Evolutionary conservation across 2,888 invertebrate species (phyloP), one percentile per base, ranked within the genome.

Genomic region (Rhopalosiphum nymphaeae): DNA sequence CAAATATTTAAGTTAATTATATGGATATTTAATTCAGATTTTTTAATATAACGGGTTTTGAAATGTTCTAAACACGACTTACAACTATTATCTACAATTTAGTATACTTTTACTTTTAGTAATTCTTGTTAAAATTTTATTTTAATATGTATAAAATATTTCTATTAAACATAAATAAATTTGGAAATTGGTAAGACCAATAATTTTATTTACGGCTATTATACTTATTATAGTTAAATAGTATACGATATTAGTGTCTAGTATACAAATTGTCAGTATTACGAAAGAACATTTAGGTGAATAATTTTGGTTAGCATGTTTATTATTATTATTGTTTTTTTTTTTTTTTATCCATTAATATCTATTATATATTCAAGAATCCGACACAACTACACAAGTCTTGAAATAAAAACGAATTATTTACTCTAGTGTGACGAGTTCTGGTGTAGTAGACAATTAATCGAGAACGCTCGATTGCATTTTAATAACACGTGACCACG

Each of bases 381-480:
- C 78, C 7, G 36, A 78, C 78, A 78, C n/a, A 78, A 78, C 7
- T 21, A 78, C 78, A 78, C n/a, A 78, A 78, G 36, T 36, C 26
- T 44, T 26, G 29, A 85, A 85, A 89, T 53, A 89, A 89, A 57
- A 89, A 56, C 89, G 13, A 36, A 89, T 89, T 42, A 89, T 56
- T 36, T 89, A 89, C 42, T 56, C 56, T 56, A 57, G 49, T 89
- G 89, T 56, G 89, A 89, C 56, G 44, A 29, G 56, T 56, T 89
- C 42, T 89, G 42, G 10, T 56, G 16, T 85, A 78, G 9, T 78
- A 78, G 78, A 78, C 36, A 78, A 44, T 44, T 44, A 16, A 29
- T 86, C 46, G 46, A 57, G 25, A 78, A 78, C 89, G 89, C 57
- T 89, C 44, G 89, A 57, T 89, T 89, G 89, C 67, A 67, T 67